These are phyloP conservation scores for Elymnias hypermnestra DNA, from an alignment of 1,140 invertebrate genomes.

Conservation along the genomic window DNA sequence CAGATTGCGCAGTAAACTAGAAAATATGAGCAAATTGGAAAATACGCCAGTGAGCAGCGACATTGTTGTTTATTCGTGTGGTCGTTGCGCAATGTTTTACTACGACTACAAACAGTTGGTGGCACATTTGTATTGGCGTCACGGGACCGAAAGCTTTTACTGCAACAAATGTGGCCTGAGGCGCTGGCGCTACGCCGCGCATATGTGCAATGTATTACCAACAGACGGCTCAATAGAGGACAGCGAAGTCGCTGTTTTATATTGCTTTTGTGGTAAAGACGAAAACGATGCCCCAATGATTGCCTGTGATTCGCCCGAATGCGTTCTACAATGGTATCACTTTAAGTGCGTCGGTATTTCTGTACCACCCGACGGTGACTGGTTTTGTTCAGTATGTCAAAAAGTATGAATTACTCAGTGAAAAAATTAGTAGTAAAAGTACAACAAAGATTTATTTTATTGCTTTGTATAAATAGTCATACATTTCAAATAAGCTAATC, in stretches of 20 bases:
- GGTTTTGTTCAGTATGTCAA: conserved; percentile 36
- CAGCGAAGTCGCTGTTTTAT: conserved; percentile 12
- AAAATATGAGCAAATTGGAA: conserved; percentile 10
- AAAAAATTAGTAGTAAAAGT: too few species aligned
- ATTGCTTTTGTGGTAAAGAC: conserved; percentile 38
- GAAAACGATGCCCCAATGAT: conserved; percentile 36
- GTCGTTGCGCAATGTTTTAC: conserved; percentile 35
- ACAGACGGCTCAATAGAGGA: conserved; percentile 26
- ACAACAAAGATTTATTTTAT: too few species aligned
- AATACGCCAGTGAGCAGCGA: not conserved
- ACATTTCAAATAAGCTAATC: too few species aligned
- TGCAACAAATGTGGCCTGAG: conserved; percentile 37
- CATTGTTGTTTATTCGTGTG: conserved; percentile 29
- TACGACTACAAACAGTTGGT: conserved; percentile 37
- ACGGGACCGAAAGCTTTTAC: conserved; percentile 40
- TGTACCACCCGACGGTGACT: conserved; percentile 32
- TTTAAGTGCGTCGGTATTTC: conserved; percentile 40
- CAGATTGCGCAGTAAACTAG: not conserved
- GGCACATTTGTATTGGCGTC: conserved; percentile 47
- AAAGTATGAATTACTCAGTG: conserved; percentile 11
- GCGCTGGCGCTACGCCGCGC: conserved; percentile 34
- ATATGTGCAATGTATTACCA: conserved; percentile 40
- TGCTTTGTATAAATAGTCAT: too few species aligned
- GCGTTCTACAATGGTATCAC: conserved; percentile 40
- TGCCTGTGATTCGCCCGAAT: conserved; percentile 36